A percentile compares a stretch with the other conserved stretches of the same genome.
Conservation (phyloP, 2,797 vertebrate genomes). For the Clarias platycephalus region DNA sequence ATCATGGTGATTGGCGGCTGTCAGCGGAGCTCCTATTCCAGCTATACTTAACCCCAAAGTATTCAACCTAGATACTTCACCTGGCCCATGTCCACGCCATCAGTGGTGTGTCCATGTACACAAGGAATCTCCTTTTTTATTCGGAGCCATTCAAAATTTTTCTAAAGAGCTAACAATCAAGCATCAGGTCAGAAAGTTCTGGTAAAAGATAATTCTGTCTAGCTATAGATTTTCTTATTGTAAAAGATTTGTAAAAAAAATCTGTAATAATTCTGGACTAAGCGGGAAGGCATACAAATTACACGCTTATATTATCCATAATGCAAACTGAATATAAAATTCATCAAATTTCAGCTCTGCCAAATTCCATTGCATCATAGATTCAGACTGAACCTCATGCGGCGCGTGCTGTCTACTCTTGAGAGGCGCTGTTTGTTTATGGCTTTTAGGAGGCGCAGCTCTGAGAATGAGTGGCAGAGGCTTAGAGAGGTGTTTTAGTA, state of each 20-base stretch:
- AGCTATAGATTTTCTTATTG: constrained; percentile 16
- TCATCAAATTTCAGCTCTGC: constrained; percentile 13
- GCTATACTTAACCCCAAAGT: constrained; percentile 43
- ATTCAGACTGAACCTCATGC: constrained; percentile 23
- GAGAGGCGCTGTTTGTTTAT: constrained; percentile 45
- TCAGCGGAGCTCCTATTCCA: constrained; percentile 52
- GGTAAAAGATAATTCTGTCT: constrained; percentile 15
- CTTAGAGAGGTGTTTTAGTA: constrained; percentile 42
- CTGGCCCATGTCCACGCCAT: constrained; percentile 18
- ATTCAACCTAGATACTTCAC: constrained; percentile 46
- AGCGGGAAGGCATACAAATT: background rate
- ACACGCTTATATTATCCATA: background rate
- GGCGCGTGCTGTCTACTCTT: constrained; percentile 25
- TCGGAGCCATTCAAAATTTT: background rate
- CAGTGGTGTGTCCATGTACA: constrained; percentile 27
- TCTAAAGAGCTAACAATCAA: constrained; percentile 2
- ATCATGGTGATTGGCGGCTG: constrained; percentile 62
- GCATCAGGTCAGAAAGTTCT: background rate
- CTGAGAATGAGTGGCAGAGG: constrained; percentile 14
- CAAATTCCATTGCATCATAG: constrained; percentile 28
- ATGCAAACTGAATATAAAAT: constrained; percentile 27
- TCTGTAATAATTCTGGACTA: background rate
- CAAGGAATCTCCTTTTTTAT: background rate
- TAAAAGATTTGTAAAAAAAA: background rate
- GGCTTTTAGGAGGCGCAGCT: constrained; percentile 37